Conservation (phyloP, 2,797 vertebrate species). For the Austrolebias charrua region DNA sequence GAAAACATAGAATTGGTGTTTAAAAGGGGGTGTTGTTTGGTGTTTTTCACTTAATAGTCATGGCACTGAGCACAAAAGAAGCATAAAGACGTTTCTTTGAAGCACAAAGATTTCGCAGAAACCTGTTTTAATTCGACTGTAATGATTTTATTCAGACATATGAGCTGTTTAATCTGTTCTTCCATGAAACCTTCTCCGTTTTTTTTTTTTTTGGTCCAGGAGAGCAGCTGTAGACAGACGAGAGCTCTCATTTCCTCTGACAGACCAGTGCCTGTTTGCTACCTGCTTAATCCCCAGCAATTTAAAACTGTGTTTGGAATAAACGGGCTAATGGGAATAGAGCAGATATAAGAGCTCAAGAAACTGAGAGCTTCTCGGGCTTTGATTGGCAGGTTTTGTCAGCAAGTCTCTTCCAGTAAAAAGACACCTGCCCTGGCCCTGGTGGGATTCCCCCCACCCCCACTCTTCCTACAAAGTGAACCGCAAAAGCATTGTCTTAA, state of each 20-base stretch:
- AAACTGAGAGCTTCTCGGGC: conserved; percentile 71
- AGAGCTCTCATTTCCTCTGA: conserved; percentile 72
- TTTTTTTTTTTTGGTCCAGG: conserved; percentile 2
- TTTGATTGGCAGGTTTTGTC: conserved; percentile 83
- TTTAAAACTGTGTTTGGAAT: conserved; percentile 81
- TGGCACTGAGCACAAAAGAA: conserved; percentile 15
- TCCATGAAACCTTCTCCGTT: conserved; percentile 52
- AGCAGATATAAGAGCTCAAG: conserved; percentile 61
- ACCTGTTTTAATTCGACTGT: conserved; percentile 10
- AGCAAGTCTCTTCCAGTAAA: conserved; percentile 72
- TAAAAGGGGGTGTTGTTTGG: too few species aligned
- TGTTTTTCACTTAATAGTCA: conserved; percentile 15
- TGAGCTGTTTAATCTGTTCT: conserved; percentile 60
- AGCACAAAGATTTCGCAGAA: conserved; percentile 15
- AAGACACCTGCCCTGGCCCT: conserved; percentile 79
- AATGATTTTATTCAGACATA: conserved; percentile 52
- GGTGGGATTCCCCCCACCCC: conserved; percentile 60
- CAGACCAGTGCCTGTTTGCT: conserved; percentile 74
- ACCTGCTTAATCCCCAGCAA: conserved; percentile 79
- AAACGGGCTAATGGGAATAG: conserved; percentile 79
- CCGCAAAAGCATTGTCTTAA: conserved; percentile 78
- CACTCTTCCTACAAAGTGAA: conserved; percentile 62
- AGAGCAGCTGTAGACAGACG: conserved; percentile 47
- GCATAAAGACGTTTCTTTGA: conserved; percentile 23
- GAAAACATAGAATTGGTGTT: conserved; percentile 27